phyloP scores from a whole-genome alignment of 1,140 invertebrate species.

The Rhysida immarginata region DNA sequence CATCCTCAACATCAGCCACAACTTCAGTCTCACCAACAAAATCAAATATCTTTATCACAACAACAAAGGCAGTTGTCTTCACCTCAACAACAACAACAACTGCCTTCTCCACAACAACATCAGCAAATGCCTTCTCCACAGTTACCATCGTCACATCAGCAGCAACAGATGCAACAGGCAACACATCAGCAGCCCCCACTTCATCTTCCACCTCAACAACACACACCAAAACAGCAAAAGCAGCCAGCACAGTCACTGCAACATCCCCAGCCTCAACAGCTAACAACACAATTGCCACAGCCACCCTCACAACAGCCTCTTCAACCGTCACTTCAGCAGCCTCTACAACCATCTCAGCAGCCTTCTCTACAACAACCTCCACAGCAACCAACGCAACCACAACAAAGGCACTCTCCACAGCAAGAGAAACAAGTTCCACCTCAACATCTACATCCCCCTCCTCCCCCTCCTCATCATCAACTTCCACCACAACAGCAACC shows the following conservation, averaged over 20 bases:
- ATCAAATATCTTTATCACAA: too few species aligned
- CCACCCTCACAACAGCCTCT: slow-evolving; percentile 3
- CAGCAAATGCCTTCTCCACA: too few species aligned
- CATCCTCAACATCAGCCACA: too few species aligned
- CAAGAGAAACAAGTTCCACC: neutral
- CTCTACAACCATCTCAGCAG: too few species aligned
- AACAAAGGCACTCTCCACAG: neutral
- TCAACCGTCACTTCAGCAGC: neutral
- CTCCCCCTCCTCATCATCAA: slow-evolving; percentile 24
- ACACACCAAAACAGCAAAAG: neutral
- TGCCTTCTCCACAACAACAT: too few species aligned
- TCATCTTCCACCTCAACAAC: slow-evolving; percentile 20
- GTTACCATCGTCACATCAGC: too few species aligned
- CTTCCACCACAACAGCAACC: slow-evolving; percentile 4
- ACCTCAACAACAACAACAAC: too few species aligned
- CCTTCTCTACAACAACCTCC: slow-evolving; percentile 13
- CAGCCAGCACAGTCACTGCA: neutral
- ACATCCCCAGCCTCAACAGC: too few species aligned
- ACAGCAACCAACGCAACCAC: slow-evolving; percentile 22
- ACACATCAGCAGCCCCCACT: too few species aligned
- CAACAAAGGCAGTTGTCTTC: too few species aligned
- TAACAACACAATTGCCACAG: slow-evolving; percentile 22
- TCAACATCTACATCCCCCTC: too few species aligned
- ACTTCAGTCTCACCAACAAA: too few species aligned
- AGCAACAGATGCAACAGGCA: neutral